Percentiles rank a stretch among this genome's conserved stretches.
Conservation (phyloP, 1,140 invertebrate species). For the Potamilus streckersoni region DNA sequence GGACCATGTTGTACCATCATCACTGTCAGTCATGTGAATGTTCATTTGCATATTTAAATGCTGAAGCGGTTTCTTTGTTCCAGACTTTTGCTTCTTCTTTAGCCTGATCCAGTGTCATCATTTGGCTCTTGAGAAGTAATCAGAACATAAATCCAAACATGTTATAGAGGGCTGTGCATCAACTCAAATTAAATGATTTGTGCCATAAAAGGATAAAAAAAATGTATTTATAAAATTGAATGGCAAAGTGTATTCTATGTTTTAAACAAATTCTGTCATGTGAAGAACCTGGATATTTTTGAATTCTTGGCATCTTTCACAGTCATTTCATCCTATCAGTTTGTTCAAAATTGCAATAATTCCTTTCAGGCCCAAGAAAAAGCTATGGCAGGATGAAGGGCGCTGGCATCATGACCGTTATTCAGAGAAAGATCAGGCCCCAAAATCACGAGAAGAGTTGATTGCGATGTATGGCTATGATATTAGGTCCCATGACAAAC, state of each 20-base stretch:
- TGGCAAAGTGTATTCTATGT: background rate
- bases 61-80: too few relatives aligned
- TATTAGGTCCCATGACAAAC: conserved; percentile 86
- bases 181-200: too few relatives aligned
- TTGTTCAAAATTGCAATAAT: background rate
- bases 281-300: background rate
- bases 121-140: too few relatives aligned
- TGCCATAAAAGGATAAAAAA: too few relatives aligned
- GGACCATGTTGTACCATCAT: too few relatives aligned
- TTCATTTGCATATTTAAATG: too few relatives aligned
- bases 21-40: too few relatives aligned
- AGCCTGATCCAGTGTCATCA: too few relatives aligned
- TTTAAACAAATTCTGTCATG: background rate
- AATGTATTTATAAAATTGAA: too few relatives aligned
- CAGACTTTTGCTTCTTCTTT: too few relatives aligned
- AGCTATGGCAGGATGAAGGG: conserved; percentile 73
- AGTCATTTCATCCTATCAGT: background rate
- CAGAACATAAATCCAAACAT: too few relatives aligned
- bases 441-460: conserved; percentile 89
- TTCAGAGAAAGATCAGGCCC: conserved; percentile 83
- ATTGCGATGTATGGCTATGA: conserved; percentile 94
- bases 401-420: conserved; percentile 93
- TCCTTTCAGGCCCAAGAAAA: conserved; percentile 62
- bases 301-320: background rate
- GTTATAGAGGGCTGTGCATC: too few relatives aligned